Conservation (phyloP, 2,888 invertebrate genomes). For the Strigamia maritima region DNA sequence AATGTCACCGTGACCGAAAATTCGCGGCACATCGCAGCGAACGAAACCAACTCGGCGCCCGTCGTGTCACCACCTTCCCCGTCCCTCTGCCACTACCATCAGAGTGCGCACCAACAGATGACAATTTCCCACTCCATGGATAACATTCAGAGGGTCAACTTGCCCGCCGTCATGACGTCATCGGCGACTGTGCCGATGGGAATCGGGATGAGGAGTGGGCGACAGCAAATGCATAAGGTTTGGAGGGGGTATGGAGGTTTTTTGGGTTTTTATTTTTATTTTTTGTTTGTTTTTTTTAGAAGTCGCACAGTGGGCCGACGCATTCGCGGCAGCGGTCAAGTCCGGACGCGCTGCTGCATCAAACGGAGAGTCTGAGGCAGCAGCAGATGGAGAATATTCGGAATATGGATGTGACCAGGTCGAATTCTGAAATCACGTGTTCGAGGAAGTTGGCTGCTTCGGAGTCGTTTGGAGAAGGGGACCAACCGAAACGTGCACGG, state of each 20-base stretch:
- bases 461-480: constrained; percentile 37
- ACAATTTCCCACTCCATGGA: constrained; percentile 42
- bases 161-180: neutral
- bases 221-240: constrained; percentile 19
- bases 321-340: constrained; percentile 46
- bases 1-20: constrained; percentile 18
- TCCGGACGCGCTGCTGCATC: constrained; percentile 45
- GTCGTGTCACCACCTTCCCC: constrained; percentile 47
- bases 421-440: constrained; percentile 42
- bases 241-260: neutral
- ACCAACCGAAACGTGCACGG: constrained; percentile 23
- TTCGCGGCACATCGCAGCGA: neutral
- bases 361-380: constrained; percentile 43
- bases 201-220: neutral
- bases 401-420: constrained; percentile 41
- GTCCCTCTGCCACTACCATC: neutral
- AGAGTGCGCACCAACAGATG: constrained; percentile 44
- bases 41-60: neutral
- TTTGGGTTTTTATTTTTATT: neutral
- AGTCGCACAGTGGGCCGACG: constrained; percentile 43
- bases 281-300: constrained; percentile 33
- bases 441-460: constrained; percentile 39
- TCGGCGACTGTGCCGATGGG: neutral
- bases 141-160: constrained; percentile 41
- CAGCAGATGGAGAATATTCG: constrained; percentile 40